Percentiles rank a stretch among this genome's conserved stretches.
phyloP scores from a whole-genome alignment of 1,140 invertebrate genomes.

The Danaus melanippus region DNA sequence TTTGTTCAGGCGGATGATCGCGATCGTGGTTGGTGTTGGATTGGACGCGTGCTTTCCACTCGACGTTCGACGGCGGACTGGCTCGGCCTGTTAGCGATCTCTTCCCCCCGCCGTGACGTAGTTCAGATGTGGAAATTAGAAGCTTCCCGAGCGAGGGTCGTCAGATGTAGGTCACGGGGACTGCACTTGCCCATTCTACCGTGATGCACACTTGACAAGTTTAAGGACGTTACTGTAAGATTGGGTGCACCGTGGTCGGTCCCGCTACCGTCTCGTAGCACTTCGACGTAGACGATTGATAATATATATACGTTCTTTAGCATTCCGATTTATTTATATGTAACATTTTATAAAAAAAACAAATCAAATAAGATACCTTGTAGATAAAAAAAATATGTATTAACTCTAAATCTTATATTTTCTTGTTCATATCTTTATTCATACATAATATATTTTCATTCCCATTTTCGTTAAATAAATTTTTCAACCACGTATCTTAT shows the following conservation, averaged over 20 bases:
- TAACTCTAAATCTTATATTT: too few species aligned
- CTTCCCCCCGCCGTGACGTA: conserved; percentile 51
- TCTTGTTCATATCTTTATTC: too few species aligned
- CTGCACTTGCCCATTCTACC: conserved; percentile 66
- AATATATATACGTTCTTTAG: too few species aligned
- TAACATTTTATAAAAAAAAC: too few species aligned
- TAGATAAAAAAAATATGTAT: too few species aligned
- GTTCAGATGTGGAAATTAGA: conserved; percentile 64
- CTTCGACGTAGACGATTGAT: conserved; percentile 17
- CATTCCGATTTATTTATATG: too few species aligned
- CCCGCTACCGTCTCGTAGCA: conserved; percentile 37
- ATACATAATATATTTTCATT: too few species aligned
- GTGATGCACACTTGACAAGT: conserved; percentile 66
- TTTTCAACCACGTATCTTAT: too few species aligned
- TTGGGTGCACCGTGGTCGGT: conserved; percentile 34
- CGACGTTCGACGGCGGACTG: conserved; percentile 54
- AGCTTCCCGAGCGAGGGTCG: conserved; percentile 70
- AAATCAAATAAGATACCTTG: too few species aligned
- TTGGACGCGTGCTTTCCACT: conserved; percentile 29
- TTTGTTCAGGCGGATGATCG: conserved; percentile 38
- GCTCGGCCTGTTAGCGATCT: conserved; percentile 44
- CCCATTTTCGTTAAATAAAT: too few species aligned
- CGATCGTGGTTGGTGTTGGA: conserved; percentile 28
- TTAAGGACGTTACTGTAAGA: conserved; percentile 63
- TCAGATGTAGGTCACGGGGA: conserved; percentile 68